Evolutionary conservation across 2,888 invertebrate species (phyloP).

Genomic region (Apocheima hispidaria): DNA sequence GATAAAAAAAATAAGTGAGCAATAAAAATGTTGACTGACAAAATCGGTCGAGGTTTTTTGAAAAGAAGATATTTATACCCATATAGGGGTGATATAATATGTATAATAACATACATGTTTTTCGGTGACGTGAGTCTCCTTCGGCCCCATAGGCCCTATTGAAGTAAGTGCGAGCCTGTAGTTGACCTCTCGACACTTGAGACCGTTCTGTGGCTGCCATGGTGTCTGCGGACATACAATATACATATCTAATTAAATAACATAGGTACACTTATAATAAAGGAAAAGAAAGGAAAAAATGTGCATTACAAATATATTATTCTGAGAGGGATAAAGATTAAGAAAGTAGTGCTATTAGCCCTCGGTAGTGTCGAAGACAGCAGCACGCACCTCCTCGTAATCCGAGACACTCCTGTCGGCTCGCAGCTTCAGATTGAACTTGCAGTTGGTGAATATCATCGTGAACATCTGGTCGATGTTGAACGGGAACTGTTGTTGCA

Average conservation of each 20-base stretch:
- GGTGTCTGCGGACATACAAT: conserved; percentile 76
- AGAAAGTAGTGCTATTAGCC: no score
- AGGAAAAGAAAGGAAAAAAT: no score
- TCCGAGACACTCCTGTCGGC: conserved; percentile 93
- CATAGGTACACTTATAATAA: no score
- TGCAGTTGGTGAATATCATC: conserved; percentile 96
- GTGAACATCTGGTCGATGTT: conserved; percentile 96
- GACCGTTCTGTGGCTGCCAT: conserved; percentile 92
- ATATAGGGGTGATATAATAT: no score
- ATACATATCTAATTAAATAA: no score
- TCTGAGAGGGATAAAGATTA: no score
- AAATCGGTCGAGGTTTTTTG: no score
- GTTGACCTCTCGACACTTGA: conserved; percentile 92
- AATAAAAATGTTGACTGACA: no score
- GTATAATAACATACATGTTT: conserved; percentile 92
- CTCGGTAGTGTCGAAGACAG: no score
- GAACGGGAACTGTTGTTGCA: conserved; percentile 92
- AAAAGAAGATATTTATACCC: no score
- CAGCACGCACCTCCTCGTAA: conserved; percentile 86
- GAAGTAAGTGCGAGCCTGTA: conserved; percentile 94
- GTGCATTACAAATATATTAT: no score
- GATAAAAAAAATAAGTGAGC: no score
- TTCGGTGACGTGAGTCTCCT: conserved; percentile 94
- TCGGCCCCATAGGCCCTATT: conserved; percentile 96
- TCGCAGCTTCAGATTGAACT: conserved; percentile 95